A percentile compares a stretch with the other conserved stretches of the same genome.
Conservation (phyloP, 1,140 invertebrate species). For the Drosophila auraria region DNA sequence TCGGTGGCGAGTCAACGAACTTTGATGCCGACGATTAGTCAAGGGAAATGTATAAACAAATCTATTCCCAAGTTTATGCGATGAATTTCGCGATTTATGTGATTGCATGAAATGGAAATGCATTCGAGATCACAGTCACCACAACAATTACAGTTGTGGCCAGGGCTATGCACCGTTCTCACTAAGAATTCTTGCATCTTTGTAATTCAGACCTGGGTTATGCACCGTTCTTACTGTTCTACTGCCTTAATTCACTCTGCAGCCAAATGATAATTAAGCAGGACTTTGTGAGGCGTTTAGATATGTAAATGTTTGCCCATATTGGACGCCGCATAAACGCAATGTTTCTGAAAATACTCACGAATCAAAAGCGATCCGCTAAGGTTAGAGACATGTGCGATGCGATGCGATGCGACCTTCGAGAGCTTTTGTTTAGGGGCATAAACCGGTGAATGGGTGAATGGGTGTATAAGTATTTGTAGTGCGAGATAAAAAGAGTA, state of each 20-base stretch:
- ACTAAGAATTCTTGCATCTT: too few relatives aligned
- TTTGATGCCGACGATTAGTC: slow-evolving; percentile 50
- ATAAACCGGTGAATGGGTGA: slow-evolving; percentile 5
- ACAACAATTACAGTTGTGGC: too few relatives aligned
- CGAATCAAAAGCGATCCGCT: slow-evolving; percentile 49
- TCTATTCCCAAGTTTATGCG: slow-evolving; percentile 19
- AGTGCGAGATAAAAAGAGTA: slow-evolving; percentile 47
- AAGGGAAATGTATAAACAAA: slow-evolving; percentile 57
- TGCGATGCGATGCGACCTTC: slow-evolving; percentile 55
- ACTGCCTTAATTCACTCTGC: too few relatives aligned
- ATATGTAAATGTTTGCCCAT: background rate
- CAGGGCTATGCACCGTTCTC: too few relatives aligned
- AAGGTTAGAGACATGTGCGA: slow-evolving; percentile 47
- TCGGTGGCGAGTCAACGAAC: slow-evolving; percentile 43
- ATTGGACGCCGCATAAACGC: background rate
- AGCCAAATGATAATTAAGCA: background rate
- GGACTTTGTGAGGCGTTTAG: background rate
- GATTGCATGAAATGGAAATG: background rate
- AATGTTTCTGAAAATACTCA: slow-evolving; percentile 27
- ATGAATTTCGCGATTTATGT: background rate
- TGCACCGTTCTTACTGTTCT: too few relatives aligned
- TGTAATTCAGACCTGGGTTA: too few relatives aligned
- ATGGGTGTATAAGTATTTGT: slow-evolving; percentile 21
- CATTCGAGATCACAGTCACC: too few relatives aligned
- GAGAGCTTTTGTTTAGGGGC: slow-evolving; percentile 55